A percentile compares a stretch with the other conserved stretches of the same genome.
Conservation (phyloP, 2,113 vertebrate species). For the Edolisoma coerulescens region DNA sequence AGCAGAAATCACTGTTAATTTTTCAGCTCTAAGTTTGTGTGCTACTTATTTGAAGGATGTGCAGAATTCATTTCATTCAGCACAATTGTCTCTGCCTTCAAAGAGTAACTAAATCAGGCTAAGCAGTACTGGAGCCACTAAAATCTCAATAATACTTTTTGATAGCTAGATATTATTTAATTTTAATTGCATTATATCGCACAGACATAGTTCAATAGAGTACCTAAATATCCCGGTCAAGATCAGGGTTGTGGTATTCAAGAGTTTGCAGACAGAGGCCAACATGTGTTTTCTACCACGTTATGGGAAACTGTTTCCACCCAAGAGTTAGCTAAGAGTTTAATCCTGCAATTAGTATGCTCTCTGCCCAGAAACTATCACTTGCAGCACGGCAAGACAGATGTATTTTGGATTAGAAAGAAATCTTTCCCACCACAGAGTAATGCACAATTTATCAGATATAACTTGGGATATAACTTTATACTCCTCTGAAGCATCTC, state of each 20-base stretch:
- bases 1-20: background rate
- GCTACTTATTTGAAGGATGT: background rate
- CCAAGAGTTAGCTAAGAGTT: slow-evolving; percentile 54
- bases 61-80: background rate
- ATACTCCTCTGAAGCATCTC: background rate
- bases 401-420: slow-evolving; percentile 44
- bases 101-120: background rate
- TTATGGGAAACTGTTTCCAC: slow-evolving; percentile 55
- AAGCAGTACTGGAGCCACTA: slow-evolving; percentile 21
- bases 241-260: background rate
- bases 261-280: slow-evolving; percentile 9
- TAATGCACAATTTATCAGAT: slow-evolving; percentile 17
- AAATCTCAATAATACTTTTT: slow-evolving; percentile 27
- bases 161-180: slow-evolving; percentile 27
- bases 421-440: slow-evolving; percentile 1
- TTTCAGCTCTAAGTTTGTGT: background rate
- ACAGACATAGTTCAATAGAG: background rate
- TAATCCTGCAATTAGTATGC: slow-evolving; percentile 61
- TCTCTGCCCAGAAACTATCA: slow-evolving; percentile 55
- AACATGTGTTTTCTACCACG: slow-evolving; percentile 44
- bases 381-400: slow-evolving; percentile 27
- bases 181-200: slow-evolving; percentile 30
- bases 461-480: background rate
- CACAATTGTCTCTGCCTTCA: background rate
- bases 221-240: background rate